These are phyloP conservation scores for Protodeltote pygarga DNA, from an alignment of 2,888 invertebrate genomes.

Conservation along the genomic window DNA sequence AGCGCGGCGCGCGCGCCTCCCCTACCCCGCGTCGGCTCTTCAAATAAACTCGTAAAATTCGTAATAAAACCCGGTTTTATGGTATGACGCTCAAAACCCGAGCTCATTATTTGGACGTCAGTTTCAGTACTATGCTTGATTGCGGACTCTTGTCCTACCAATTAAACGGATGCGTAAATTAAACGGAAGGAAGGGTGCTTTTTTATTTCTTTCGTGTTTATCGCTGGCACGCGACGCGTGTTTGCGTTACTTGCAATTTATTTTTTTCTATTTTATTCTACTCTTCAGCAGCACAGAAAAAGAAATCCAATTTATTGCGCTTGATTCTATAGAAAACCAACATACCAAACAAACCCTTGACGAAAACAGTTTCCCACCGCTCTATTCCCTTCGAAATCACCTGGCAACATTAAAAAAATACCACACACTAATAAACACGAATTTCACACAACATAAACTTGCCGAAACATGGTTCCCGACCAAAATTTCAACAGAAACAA, in stretches of 20 bases:
- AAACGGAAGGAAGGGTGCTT: conserved; percentile 52
- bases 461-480: conserved; percentile 13
- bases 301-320: no score
- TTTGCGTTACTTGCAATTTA: not conserved
- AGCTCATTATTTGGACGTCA: conserved; percentile 65
- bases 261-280: not conserved
- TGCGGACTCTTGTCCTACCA: conserved; percentile 60
- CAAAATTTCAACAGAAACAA: conserved; percentile 28
- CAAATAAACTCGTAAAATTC: conserved; percentile 67
- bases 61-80: conserved; percentile 63
- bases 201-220: conserved; percentile 43
- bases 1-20: conserved; percentile 63
- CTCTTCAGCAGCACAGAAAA: no score
- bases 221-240: conserved; percentile 13
- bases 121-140: conserved; percentile 58
- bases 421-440: conserved; percentile 5
- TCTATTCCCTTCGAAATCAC: not conserved
- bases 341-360: no score
- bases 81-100: conserved; percentile 54
- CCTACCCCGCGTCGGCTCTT: conserved; percentile 51
- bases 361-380: no score
- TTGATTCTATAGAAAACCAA: no score
- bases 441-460: conserved; percentile 1
- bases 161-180: conserved; percentile 64
- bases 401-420: conserved; percentile 4